phyloP scores from a whole-genome alignment of 92 coral and sea anemone genomes.

The Pocillopora meandrina region DNA sequence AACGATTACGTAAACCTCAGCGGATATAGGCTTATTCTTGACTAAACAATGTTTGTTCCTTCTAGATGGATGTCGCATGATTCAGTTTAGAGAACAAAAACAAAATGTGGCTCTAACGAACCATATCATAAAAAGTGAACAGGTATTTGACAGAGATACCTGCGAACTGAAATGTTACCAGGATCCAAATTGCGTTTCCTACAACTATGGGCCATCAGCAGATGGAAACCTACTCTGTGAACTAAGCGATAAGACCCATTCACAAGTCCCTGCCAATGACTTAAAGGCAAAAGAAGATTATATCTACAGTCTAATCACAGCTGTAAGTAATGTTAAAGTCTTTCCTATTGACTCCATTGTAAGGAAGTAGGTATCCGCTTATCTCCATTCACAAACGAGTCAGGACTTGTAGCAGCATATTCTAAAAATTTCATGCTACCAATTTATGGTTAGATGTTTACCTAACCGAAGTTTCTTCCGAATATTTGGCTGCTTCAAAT shows the following conservation, averaged over 20 bases:
- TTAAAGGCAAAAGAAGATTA: neutral
- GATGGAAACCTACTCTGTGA: neutral
- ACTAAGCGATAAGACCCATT: neutral
- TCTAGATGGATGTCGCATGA: constrained; percentile 8
- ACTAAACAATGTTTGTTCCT: neutral
- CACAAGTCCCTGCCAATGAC: neutral
- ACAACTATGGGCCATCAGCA: neutral
- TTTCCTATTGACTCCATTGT: too few species aligned
- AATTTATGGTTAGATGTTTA: too few species aligned
- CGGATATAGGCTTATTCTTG: neutral
- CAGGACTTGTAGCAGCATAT: too few species aligned
- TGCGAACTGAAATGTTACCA: constrained; percentile 3
- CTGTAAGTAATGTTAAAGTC: neutral
- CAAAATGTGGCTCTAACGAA: constrained; percentile 1
- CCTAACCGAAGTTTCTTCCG: too few species aligned
- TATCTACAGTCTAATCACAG: constrained; percentile 1
- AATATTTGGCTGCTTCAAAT: too few species aligned
- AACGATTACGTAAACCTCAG: neutral
- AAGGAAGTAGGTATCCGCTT: too few species aligned
- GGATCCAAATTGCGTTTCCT: constrained; percentile 18
- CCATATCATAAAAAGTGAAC: neutral
- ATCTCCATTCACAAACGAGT: too few species aligned
- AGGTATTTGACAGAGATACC: neutral
- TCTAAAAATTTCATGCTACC: too few species aligned
- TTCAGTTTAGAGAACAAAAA: neutral